Evolutionary conservation across 1,140 invertebrate species (phyloP), one percentile per base, ranked within the genome.

Genomic region (Drosophila takahashii): DNA sequence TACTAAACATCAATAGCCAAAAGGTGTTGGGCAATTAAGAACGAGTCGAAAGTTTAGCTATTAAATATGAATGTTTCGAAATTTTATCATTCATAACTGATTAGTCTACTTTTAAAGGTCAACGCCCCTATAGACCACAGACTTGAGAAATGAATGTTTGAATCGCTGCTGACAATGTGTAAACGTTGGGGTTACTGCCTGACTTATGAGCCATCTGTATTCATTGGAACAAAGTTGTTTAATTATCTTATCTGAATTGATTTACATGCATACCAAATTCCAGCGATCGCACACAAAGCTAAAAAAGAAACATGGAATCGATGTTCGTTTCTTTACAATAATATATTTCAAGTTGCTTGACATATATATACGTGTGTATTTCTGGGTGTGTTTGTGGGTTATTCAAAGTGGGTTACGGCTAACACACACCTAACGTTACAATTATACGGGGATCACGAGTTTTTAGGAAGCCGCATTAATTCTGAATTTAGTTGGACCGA

Each of bases 341-440:
- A 76, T 76, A 76, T 76, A 75, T 57, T 75, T 75, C 72, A 75
- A 74, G 59, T 75, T 47, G 37, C 57, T 65, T 56, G 70, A 56
- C 56, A 52, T 61, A 72, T 71, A 56, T 37, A 32, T 53, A n/a
- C n/a, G 15, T 52, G 18, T 42, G 37, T 47, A 51, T 73, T 36
- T 57, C 41, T 52, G n/a, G 47, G 34, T 36, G 37, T 51, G 52
- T 57, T 29, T 52, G 32, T 26, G 48, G 50, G 34, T 15, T 29
- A 34, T 32, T 18, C 51, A 32, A 53, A 53, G 29, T 65, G 61
- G 47, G 56, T 62, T 47, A 53, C 50, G 32, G 39, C 41, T 18
- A 54, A 16, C 51, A 36, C 29, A 22, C 18, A 59, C 50, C 62
- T 71, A 39, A 34, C 15, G 36, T 4, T 18, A 26, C 11, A n/a